Evolutionary conservation across 1,140 invertebrate genomes (phyloP).

Genomic region (Meloidogyne exigua): DNA sequence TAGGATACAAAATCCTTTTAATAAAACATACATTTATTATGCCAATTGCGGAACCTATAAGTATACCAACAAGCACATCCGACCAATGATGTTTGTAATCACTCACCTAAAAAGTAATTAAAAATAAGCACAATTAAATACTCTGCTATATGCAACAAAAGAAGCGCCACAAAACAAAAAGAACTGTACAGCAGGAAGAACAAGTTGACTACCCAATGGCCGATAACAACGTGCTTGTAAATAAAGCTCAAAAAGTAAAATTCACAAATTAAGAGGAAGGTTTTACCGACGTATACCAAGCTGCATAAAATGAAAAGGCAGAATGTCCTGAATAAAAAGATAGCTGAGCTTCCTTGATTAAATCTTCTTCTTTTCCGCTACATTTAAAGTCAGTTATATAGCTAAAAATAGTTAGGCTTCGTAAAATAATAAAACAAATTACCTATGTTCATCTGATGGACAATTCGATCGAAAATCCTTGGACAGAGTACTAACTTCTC

Average conservation of each 20-base stretch:
- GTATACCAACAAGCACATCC: constrained; percentile 73
- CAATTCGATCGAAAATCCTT: constrained; percentile 37
- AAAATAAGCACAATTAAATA: constrained; percentile 55
- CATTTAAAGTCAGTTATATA: constrained; percentile 66
- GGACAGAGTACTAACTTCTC: not conserved
- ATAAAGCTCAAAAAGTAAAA: constrained; percentile 45
- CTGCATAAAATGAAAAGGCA: constrained; percentile 61
- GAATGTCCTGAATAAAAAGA: constrained; percentile 63
- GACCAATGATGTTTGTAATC: constrained; percentile 97
- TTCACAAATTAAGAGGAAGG: not conserved
- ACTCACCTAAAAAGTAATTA: constrained; percentile 72
- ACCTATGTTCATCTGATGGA: constrained; percentile 39
- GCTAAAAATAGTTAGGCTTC: not conserved
- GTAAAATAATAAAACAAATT: not conserved
- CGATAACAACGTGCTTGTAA: constrained; percentile 60
- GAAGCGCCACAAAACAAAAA: constrained; percentile 57
- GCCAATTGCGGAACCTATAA: constrained; percentile 71
- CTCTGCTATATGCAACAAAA: constrained; percentile 51
- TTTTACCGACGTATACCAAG: constrained; percentile 58
- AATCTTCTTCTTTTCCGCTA: constrained; percentile 49
- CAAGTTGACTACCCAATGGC: constrained; percentile 51
- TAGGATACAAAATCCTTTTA: not conserved
- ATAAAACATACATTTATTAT: constrained; percentile 64
- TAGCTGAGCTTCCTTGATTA: constrained; percentile 54
- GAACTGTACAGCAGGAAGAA: constrained; percentile 60